phyloP scores from a whole-genome alignment of 92 coral and sea anemone genomes.

The Palythoa heliodiscus region DNA sequence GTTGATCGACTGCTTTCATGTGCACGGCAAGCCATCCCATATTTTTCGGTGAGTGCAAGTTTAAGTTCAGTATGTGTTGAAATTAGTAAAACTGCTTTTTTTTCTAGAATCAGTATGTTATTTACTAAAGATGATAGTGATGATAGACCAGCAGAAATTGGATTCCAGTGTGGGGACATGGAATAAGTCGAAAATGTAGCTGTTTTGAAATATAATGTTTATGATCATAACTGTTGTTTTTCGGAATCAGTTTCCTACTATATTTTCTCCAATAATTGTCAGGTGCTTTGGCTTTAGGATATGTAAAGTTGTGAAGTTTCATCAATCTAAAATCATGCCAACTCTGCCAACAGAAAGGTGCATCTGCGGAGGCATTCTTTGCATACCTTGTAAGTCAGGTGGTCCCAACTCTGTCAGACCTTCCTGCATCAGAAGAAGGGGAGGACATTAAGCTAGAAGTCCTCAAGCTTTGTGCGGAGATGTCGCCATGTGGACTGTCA shows the following conservation, averaged over 20 bases:
- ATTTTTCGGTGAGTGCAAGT: constrained; percentile 74
- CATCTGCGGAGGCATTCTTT: constrained; percentile 85
- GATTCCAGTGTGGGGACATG: background rate
- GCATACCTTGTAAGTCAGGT: constrained; percentile 71
- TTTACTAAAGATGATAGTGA: too few relatives aligned
- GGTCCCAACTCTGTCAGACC: constrained; percentile 70
- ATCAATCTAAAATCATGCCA: background rate
- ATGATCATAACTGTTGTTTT: too few relatives aligned
- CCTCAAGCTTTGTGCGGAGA: constrained; percentile 88
- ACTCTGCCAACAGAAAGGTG: constrained; percentile 77
- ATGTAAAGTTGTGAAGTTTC: too few relatives aligned
- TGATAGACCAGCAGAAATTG: too few relatives aligned
- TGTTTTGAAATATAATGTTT: too few relatives aligned
- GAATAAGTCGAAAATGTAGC: too few relatives aligned
- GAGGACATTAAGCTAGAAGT: constrained; percentile 86
- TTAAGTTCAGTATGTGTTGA: background rate
- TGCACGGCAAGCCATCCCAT: constrained; percentile 90
- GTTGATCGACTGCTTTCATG: constrained; percentile 88
- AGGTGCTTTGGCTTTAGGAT: too few relatives aligned
- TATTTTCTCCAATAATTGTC: too few relatives aligned
- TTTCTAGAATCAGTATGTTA: background rate
- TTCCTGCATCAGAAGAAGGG: constrained; percentile 64
- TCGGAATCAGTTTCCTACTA: too few relatives aligned
- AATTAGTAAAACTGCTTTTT: background rate
- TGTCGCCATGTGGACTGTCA: constrained; percentile 81